Conservation (phyloP, 2,888 invertebrate genomes). For the Myathropa florea region DNA sequence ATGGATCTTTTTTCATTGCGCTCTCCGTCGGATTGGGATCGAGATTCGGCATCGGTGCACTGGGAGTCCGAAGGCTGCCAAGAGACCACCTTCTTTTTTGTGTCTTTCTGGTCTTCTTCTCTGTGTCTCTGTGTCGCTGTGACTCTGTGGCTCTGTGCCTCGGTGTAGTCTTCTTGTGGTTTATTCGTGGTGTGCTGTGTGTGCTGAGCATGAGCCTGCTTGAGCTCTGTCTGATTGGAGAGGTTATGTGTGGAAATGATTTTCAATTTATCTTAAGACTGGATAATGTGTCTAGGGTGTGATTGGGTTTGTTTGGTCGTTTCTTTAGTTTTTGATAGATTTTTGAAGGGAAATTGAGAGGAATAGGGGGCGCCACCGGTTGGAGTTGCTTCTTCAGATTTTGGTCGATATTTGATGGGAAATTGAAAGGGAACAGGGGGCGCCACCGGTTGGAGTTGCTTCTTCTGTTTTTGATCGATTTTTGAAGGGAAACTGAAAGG, state of each 20-base stretch:
- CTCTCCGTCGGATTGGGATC: conserved; percentile 1
- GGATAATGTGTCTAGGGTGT: neutral
- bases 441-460: too few relatives aligned
- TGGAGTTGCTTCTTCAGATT: neutral
- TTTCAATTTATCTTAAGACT: conserved; percentile 45
- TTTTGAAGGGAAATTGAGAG: too few relatives aligned
- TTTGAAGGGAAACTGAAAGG: too few relatives aligned
- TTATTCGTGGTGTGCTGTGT: conserved; percentile 8
- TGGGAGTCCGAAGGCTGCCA: neutral
- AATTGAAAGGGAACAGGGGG: too few relatives aligned
- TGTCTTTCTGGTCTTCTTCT: neutral
- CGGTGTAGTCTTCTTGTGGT: neutral
- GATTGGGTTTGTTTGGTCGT: neutral
- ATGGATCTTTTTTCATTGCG: conserved; percentile 67
- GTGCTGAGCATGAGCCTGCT: neutral
- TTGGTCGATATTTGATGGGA: neutral
- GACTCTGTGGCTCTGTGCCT: neutral
- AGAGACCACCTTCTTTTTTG: neutral
- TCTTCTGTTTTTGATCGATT: neutral
- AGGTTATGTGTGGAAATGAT: conserved; percentile 39
- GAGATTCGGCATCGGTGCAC: neutral
- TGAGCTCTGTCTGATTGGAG: neutral
- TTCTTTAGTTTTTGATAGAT: neutral
- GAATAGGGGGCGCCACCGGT: too few relatives aligned
- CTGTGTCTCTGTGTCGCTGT: neutral